These are phyloP conservation scores for Charina bottae DNA, from an alignment of 2,113 vertebrate species.

Conservation along the genomic window DNA sequence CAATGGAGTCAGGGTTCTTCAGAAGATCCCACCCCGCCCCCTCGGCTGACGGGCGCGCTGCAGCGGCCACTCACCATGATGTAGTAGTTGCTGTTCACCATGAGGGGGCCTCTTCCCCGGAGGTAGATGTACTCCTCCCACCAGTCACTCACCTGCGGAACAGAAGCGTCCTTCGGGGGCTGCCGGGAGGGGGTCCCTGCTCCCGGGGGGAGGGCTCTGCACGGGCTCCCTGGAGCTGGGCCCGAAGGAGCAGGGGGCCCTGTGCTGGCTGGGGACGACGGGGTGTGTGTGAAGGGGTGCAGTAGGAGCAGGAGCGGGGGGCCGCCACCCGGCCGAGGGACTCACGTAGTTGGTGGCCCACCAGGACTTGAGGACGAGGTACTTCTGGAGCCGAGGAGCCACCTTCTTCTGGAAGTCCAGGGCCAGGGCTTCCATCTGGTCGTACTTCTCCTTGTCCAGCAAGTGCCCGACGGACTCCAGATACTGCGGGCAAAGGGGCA, in stretches of 20 bases:
- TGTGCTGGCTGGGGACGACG: rapidly evolving
- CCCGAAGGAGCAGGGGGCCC: background rate
- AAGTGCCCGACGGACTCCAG: constrained; percentile 89
- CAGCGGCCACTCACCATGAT: constrained; percentile 79
- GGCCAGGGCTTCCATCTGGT: constrained; percentile 82
- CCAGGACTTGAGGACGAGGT: constrained; percentile 91
- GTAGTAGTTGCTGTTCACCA: constrained; percentile 99
- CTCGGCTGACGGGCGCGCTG: rapidly evolving
- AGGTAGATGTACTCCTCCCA: constrained; percentile 97
- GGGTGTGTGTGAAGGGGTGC: background rate
- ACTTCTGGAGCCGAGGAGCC: constrained; percentile 86
- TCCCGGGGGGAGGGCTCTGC: background rate
- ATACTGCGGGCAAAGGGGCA: constrained; percentile 76
- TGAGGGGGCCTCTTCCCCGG: constrained; percentile 83
- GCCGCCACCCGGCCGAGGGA: background rate
- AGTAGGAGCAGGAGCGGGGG: rapidly evolving
- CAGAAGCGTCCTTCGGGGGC: constrained; percentile 51
- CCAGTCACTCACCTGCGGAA: constrained; percentile 91
- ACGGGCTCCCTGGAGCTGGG: background rate
- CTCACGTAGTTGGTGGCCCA: constrained; percentile 95
- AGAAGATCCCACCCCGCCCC: background rate
- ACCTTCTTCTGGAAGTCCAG: constrained; percentile 83
- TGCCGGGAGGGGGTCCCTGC: background rate
- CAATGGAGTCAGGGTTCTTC: background rate
- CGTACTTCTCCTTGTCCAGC: constrained; percentile 78